phyloP scores from a whole-genome alignment of 2,797 vertebrate species.

The Enteromius paludinosus region DNA sequence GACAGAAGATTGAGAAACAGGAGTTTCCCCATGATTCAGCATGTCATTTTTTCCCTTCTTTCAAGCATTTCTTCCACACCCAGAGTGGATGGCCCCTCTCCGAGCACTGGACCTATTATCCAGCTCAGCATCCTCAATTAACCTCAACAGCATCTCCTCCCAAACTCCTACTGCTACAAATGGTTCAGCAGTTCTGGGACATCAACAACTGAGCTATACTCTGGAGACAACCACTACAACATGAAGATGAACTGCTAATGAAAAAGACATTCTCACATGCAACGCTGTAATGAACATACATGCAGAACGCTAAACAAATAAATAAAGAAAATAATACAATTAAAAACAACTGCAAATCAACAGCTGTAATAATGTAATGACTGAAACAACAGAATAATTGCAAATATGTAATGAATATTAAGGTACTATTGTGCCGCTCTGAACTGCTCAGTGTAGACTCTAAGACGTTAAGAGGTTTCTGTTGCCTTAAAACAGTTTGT shows the following conservation, averaged over 20 bases:
- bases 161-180: background rate
- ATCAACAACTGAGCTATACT: background rate
- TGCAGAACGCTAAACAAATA: background rate
- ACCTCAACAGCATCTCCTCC: constrained; percentile 21
- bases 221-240: background rate
- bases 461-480: background rate
- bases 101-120: background rate
- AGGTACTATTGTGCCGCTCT: no score
- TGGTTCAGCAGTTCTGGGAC: background rate
- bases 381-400: background rate
- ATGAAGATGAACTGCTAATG: background rate
- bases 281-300: background rate
- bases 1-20: background rate
- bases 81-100: constrained; percentile 13
- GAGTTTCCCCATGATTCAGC: constrained; percentile 28
- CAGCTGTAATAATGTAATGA: background rate
- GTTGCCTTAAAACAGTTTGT: background rate
- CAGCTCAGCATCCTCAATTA: constrained; percentile 2
- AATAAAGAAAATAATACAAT: background rate
- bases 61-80: constrained; percentile 40
- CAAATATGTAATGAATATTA: background rate
- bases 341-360: background rate
- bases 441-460: no score
- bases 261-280: background rate
- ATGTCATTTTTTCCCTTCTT: background rate